Evolutionary conservation across 2,113 vertebrate genomes (phyloP).

Genomic region (Dicrurus megarhynchus): DNA sequence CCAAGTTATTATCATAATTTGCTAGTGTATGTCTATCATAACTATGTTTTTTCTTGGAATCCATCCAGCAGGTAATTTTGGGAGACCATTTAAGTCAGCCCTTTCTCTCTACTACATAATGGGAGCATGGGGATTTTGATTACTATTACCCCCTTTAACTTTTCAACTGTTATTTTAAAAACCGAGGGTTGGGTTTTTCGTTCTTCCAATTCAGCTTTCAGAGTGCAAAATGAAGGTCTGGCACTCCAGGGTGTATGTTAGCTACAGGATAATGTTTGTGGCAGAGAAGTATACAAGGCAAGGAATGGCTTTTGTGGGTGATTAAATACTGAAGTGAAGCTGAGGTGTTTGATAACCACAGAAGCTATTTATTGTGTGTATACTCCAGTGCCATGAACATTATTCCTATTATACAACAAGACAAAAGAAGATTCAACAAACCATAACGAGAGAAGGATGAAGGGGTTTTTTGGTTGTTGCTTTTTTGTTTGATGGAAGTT

Average conservation of each 20-base stretch:
- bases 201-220: conserved; percentile 24
- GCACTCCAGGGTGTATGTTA: conserved; percentile 60
- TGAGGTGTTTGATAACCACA: conserved; percentile 75
- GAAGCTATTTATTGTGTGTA: conserved; percentile 71
- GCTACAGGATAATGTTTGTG: conserved; percentile 65
- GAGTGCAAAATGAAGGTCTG: conserved; percentile 49
- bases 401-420: conserved; percentile 72
- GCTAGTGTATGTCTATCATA: background rate
- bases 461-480: background rate
- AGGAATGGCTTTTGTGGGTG: conserved; percentile 70
- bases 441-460: conserved; percentile 66
- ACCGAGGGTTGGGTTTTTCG: background rate
- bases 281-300: conserved; percentile 65
- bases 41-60: background rate
- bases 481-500: conserved; percentile 54
- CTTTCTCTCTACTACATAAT: background rate
- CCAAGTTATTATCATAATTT: conserved; percentile 41
- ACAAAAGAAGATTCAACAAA: conserved; percentile 74
- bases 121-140: background rate
- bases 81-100: background rate
- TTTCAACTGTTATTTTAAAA: conserved; percentile 51
- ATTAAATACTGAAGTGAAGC: conserved; percentile 74
- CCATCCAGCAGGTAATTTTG: conserved; percentile 24
- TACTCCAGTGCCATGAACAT: conserved; percentile 75
- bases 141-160: background rate